These are phyloP conservation scores for Druon quercuslanigerum DNA, from an alignment of 1,140 invertebrate species.

Conservation along the genomic window DNA sequence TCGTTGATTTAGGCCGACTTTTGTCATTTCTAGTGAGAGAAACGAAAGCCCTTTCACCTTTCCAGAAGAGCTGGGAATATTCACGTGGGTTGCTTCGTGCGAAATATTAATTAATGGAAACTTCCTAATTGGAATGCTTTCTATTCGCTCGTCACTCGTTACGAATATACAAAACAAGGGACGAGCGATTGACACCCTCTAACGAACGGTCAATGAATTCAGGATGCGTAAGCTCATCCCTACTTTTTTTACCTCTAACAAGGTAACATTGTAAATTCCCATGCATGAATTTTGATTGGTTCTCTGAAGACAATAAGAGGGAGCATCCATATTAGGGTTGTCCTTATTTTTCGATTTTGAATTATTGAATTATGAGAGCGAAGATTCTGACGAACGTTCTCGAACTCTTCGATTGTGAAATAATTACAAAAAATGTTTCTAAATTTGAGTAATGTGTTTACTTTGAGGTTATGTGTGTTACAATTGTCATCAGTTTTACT, in stretches of 20 bases:
- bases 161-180: slow-evolving; percentile 11
- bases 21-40: slow-evolving; percentile 40
- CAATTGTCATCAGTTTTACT: too few species aligned
- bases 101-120: slow-evolving; percentile 56
- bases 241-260: slow-evolving; percentile 23
- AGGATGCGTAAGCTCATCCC: slow-evolving; percentile 2
- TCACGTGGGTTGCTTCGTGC: not conserved
- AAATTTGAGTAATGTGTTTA: too few species aligned
- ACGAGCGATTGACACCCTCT: slow-evolving; percentile 5
- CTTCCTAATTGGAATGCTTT: slow-evolving; percentile 43
- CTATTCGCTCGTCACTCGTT: not conserved
- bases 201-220: slow-evolving; percentile 22
- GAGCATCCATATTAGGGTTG: too few species aligned
- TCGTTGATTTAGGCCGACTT: slow-evolving; percentile 51
- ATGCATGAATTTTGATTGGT: not conserved
- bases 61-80: not conserved
- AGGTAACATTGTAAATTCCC: not conserved
- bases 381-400: too few species aligned
- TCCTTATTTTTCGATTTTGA: too few species aligned
- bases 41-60: not conserved
- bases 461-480: too few species aligned
- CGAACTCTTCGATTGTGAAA: too few species aligned
- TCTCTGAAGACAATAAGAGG: not conserved
- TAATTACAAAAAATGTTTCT: too few species aligned
- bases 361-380: too few species aligned